Conservation (phyloP, 2,113 vertebrate genomes). For the Amphiprion percula region DNA sequence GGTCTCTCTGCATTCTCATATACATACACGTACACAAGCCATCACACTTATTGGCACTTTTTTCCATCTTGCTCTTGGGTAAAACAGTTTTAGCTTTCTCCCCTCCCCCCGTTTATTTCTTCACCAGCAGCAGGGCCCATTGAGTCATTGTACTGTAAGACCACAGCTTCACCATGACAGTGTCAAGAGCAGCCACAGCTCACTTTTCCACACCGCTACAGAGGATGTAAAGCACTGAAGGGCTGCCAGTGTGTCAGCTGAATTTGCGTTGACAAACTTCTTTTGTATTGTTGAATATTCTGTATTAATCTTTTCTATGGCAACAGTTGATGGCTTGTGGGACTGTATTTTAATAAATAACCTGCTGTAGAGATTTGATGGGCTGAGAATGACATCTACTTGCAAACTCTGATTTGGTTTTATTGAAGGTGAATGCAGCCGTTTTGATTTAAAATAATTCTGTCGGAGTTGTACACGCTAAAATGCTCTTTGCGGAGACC, state of each 20-base stretch:
- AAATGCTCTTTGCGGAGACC: slow-evolving; percentile 23
- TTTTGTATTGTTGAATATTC: slow-evolving; percentile 78
- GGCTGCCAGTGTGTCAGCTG: slow-evolving; percentile 67
- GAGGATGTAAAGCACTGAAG: slow-evolving; percentile 69
- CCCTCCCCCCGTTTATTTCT: slow-evolving; percentile 45
- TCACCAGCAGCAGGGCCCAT: slow-evolving; percentile 70
- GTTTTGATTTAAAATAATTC: slow-evolving; percentile 24
- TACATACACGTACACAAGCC: slow-evolving; percentile 51
- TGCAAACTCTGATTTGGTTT: slow-evolving; percentile 52
- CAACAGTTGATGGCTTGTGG: slow-evolving; percentile 54
- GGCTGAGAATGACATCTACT: slow-evolving; percentile 16
- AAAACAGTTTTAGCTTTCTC: slow-evolving; percentile 45
- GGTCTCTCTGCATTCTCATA: slow-evolving; percentile 66
- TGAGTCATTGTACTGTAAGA: slow-evolving; percentile 71
- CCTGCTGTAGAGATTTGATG: slow-evolving; percentile 49
- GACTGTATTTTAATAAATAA: slow-evolving; percentile 66
- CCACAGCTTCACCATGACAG: slow-evolving; percentile 68
- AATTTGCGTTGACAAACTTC: slow-evolving; percentile 61
- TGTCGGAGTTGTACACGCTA: not conserved
- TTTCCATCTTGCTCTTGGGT: slow-evolving; percentile 63
- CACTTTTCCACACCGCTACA: slow-evolving; percentile 59
- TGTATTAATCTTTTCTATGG: slow-evolving; percentile 77
- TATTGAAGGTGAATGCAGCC: slow-evolving; percentile 25
- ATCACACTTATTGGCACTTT: slow-evolving; percentile 63
- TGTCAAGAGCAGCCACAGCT: slow-evolving; percentile 64